Base-by-base conservation (phyloP, 1,140 invertebrate genomes). In the Drepana arcuata region DNA sequence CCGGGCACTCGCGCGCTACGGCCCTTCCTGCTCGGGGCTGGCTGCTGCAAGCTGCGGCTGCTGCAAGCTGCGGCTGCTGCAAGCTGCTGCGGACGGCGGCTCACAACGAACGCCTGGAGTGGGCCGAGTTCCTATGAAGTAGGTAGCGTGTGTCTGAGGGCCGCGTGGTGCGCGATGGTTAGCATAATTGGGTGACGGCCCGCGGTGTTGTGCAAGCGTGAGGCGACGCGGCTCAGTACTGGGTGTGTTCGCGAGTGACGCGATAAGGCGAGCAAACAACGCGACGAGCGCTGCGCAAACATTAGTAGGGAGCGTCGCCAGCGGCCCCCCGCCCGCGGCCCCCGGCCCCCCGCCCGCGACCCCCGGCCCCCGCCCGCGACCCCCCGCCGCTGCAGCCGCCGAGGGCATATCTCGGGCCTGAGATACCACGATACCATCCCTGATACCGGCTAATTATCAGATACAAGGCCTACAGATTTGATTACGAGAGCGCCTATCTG, bases 401-500 rank as follows among this genome's bases (percentile, higher is more conserved):
- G 23, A 32, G 36, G 34, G 37, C 40, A 37, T 63, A 68, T 66
- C 59, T 63, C 48, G 50, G 48, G 30, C 53, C 58, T 38, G 54
- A 65, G 60, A 68, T 73, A 72, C 60, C 57, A 53, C 57, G 69
- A 73, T 72, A 72, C 41, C 58, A 72, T 71, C 67, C 62, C 58
- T 45, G 74, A 75, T 79, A 78, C 34, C 41, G 51, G 48, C 38
- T 71, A 74, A 73, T 78, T 79, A 79, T 79, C 74, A 75, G 74
- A 79, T 79, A 79, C 48, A 71, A 60, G 61, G 47, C 42, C 51
- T 51, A 64, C 49, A 75, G 73, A 78, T 75, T 75, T 70, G 70
- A 78, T 78, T 74, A 74, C 45, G 60, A 61, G 63, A 71, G 69
- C 52, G 52, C 57, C 4, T 62, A 57, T 71, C 62, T 71, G 49